These are phyloP conservation scores for Mylabris phalerata DNA, from an alignment of 1,140 invertebrate genomes.

Conservation along the genomic window DNA sequence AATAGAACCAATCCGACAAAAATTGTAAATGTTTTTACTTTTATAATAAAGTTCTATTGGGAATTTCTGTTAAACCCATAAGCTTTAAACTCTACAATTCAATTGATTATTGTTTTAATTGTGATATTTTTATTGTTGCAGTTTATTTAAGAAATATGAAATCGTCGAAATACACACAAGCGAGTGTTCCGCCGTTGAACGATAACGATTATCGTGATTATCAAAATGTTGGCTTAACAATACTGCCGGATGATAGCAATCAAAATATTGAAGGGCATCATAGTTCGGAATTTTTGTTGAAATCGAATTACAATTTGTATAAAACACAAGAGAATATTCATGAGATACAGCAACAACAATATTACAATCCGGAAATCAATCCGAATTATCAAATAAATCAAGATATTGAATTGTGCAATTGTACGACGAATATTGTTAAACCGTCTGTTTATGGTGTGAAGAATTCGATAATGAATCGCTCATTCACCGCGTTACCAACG, in stretches of 20 bases:
- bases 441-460: slow-evolving; percentile 24
- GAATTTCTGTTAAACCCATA: too few species aligned
- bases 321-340: slow-evolving; percentile 18
- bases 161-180: slow-evolving; percentile 38
- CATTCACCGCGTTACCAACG: slow-evolving; percentile 31
- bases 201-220: slow-evolving; percentile 36
- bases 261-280: slow-evolving; percentile 22
- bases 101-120: not conserved
- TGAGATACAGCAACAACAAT: slow-evolving; percentile 14
- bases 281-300: slow-evolving; percentile 32
- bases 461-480: slow-evolving; percentile 30
- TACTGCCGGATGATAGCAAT: slow-evolving; percentile 27
- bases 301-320: slow-evolving; percentile 25
- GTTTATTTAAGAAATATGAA: slow-evolving; percentile 20
- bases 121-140: not conserved
- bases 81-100: too few species aligned
- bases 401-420: slow-evolving; percentile 34
- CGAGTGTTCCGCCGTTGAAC: slow-evolving; percentile 23
- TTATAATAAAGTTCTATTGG: too few species aligned
- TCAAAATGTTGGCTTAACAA: slow-evolving; percentile 29
- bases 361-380: slow-evolving; percentile 17
- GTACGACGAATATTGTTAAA: slow-evolving; percentile 18
- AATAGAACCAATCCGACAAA: slow-evolving; percentile 4
- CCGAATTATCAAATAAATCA: slow-evolving; percentile 15
- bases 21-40: too few species aligned